phyloP scores from a whole-genome alignment of 2,888 invertebrate genomes.

The Eledona agricola region DNA sequence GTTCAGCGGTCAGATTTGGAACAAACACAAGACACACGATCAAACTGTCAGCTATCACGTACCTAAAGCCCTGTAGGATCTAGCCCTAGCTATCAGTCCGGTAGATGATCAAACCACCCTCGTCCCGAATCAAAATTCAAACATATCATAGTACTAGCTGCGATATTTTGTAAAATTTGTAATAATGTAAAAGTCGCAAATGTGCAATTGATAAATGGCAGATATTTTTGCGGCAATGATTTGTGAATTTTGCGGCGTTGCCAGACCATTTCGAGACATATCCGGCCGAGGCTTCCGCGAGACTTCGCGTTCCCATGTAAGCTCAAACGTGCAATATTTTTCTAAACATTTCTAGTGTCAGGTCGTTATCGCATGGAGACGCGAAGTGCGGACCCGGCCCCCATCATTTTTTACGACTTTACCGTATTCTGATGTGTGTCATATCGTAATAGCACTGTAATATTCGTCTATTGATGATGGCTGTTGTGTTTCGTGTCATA shows the following conservation, averaged over 20 bases:
- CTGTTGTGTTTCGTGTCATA: constrained; percentile 61
- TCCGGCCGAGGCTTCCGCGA: constrained; percentile 56
- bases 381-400: constrained; percentile 57
- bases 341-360: constrained; percentile 59
- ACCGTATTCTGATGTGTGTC: constrained; percentile 47
- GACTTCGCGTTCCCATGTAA: constrained; percentile 59
- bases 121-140: constrained; percentile 20
- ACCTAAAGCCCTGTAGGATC: constrained; percentile 52
- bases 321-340: constrained; percentile 58
- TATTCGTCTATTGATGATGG: constrained; percentile 52
- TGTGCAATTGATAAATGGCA: constrained; percentile 55
- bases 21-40: constrained; percentile 25
- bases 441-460: constrained; percentile 38
- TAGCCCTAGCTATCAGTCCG: constrained; percentile 28
- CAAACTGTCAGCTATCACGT: constrained; percentile 52
- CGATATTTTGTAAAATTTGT: constrained; percentile 36
- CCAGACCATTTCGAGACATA: constrained; percentile 65
- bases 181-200: constrained; percentile 28
- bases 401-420: constrained; percentile 61
- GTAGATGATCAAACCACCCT: constrained; percentile 4
- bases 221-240: constrained; percentile 59
- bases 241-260: constrained; percentile 51
- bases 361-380: constrained; percentile 62
- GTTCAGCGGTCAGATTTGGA: constrained; percentile 36
- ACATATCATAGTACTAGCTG: constrained; percentile 28